Base-by-base conservation (phyloP, 2,888 invertebrate genomes). In the Chrysotoxum bicinctum region DNA sequence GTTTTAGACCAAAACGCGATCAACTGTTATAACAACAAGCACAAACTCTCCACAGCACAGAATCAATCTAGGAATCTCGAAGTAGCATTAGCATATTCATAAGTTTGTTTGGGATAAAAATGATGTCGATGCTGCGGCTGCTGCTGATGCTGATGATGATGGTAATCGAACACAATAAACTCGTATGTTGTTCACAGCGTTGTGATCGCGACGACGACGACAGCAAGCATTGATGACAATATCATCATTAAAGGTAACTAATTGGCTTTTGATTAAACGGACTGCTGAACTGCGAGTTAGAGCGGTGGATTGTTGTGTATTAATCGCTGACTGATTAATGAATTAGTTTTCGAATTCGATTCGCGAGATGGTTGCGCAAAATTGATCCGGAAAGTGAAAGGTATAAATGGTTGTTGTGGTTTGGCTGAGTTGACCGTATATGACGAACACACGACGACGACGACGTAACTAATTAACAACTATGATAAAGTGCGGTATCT, bases 71-170 rank as follows among this genome's bases (percentile, higher is more conserved):
- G 54, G 54, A 35, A 58, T 37, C 73, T 60, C 26, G 26, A 40
- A 8, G n/a, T n/a, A 40, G 35, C 35, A 87, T 87, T 87, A 87
- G 77, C 87, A 87, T 88, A 88, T 87, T 87, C 85, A 87, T 87
- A 85, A 81, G 84, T 84, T 81, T 85, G 72, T 73, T 73, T 50
- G 45, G 64, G 64, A 69, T 69, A 73, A 43, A 50, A 58, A n/a
- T 21, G 21, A 58, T 58, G 58, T 58, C 10, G 60, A 40, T 14
- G 35, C 3, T 58, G 21, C n/a, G 7, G 35, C 0, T 35, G 45
- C 9, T 43, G 21, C 16, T 23, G 68, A 72, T 74, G 26, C 26
- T 26, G 85, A 56, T 56, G 74, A 40, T 58, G 75, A 81, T 85
- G 81, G 73, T 81, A 77, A 85, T 81, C 73, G 76, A 48, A 62